Base-by-base conservation (phyloP, 1,140 invertebrate species). In the Carcinoscorpius rotundicauda region DNA sequence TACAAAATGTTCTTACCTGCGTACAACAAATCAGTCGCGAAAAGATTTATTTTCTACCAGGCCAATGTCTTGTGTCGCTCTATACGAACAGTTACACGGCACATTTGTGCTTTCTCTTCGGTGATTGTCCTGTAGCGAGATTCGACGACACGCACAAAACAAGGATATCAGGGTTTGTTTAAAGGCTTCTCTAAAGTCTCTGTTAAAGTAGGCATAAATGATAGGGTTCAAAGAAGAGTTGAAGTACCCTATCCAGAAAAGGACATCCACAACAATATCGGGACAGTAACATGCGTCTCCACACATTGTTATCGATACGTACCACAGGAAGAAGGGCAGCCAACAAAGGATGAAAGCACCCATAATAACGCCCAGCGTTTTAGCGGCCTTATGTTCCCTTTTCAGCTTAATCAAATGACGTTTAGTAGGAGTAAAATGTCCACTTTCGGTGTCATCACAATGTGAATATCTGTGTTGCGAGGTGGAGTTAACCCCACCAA, bases 191-290 rank as follows among this genome's bases (percentile, higher is more conserved):
- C 96, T 83, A 80, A 99, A 99, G 78, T 99, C 97, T 64, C 93
- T 84, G 78, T 99, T 98, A 82, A 98, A 98, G 78, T 98, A 98
- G 64, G 94, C 94, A 80, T 99, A 99, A 72, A 98, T 97, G 51
- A 97, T 81, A 4, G 94, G 96, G 80, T 98, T 98, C 55, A 97
- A 81, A 50, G 93, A 93, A 4, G 93, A 97, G 78, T 99, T 98
- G 75, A 94, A 91, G 78, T 98, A 99, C 52, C 96, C 97, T 73
- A 98, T 94, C 97, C 97, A 99, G 80, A 98, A 98, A 66, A 98
- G 82, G 49, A 93, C 83, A 59, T 89, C 85, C 9, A 94, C 89
- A 49, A 97, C 84, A 52, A 90, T 81, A 53, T 91, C 84, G 3
- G 93, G 93, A 76, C 91, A 97, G 6, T 71, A 55, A 62, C 65